Conservation (phyloP, 2,888 invertebrate species). For the Cheilosia urbana region DNA sequence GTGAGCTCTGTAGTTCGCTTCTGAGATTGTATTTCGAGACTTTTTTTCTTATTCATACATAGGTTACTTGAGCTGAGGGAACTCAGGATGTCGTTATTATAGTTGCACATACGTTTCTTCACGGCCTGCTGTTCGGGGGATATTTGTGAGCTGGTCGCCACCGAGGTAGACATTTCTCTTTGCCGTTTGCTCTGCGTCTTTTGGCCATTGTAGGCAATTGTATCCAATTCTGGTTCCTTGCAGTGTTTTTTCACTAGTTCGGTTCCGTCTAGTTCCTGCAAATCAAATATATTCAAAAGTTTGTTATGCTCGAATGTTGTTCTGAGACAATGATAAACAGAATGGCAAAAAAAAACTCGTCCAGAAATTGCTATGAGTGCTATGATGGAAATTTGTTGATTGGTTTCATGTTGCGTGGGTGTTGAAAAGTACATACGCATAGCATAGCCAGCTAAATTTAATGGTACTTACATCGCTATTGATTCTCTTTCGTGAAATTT, state of each 20-base stretch:
- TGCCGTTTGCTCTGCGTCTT: conserved; percentile 79
- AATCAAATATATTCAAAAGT: too few species aligned
- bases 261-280: conserved; percentile 79
- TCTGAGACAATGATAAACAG: not conserved
- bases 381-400: too few species aligned
- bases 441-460: not conserved
- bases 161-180: conserved; percentile 76
- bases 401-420: too few species aligned
- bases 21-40: conserved; percentile 54
- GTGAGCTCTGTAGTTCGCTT: conserved; percentile 12
- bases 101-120: conserved; percentile 81
- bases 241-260: conserved; percentile 81
- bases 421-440: not conserved
- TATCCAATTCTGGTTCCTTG: conserved; percentile 77
- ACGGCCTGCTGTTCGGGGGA: conserved; percentile 80
- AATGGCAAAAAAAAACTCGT: not conserved
- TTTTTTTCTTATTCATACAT: conserved; percentile 79
- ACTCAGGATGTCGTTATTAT: conserved; percentile 82
- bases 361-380: too few species aligned
- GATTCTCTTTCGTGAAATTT: conserved; percentile 86
- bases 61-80: conserved; percentile 82
- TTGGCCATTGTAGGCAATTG: conserved; percentile 31
- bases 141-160: conserved; percentile 59
- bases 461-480: conserved; percentile 80
- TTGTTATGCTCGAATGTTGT: not conserved